Evolutionary conservation across 2,797 vertebrate genomes (phyloP).

Genomic region (Pitangus sulphuratus): DNA sequence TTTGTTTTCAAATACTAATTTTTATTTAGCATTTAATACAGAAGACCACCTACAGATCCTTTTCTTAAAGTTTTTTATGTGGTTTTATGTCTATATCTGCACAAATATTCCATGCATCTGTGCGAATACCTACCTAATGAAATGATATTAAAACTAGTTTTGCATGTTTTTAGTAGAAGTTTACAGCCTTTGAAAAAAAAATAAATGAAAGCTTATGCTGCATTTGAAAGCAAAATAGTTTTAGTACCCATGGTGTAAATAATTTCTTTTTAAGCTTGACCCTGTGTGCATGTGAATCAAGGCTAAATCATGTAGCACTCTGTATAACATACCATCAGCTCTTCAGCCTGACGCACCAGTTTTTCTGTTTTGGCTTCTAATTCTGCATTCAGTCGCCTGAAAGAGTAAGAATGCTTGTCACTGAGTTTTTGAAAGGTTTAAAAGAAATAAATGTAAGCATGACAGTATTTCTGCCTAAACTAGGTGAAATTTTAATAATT

Average conservation of each 20-base stretch:
- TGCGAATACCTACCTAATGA: background rate
- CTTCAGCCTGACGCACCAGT: slow-evolving; percentile 87
- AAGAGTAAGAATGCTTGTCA: slow-evolving; percentile 30
- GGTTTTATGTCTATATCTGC: background rate
- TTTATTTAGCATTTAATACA: background rate
- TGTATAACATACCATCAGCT: slow-evolving; percentile 81
- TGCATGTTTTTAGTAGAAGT: background rate
- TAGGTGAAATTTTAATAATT: background rate
- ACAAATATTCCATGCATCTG: background rate
- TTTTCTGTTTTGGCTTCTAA: slow-evolving; percentile 91
- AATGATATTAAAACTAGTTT: background rate
- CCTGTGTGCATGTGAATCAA: background rate
- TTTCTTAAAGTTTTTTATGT: background rate
- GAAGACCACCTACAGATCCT: background rate
- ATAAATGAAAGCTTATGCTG: background rate
- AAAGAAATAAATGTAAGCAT: background rate
- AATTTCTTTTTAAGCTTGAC: slow-evolving; percentile 4
- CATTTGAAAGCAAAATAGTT: background rate
- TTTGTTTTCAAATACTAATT: background rate
- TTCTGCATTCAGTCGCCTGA: slow-evolving; percentile 90
- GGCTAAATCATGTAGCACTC: background rate
- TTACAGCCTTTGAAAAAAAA: background rate
- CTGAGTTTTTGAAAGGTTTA: background rate
- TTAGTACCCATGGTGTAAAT: background rate
- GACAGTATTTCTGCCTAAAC: background rate